Percentiles rank a stretch among this genome's conserved stretches.
Conservation (phyloP, 2,113 vertebrate species). For the Stictonetta naevosa region DNA sequence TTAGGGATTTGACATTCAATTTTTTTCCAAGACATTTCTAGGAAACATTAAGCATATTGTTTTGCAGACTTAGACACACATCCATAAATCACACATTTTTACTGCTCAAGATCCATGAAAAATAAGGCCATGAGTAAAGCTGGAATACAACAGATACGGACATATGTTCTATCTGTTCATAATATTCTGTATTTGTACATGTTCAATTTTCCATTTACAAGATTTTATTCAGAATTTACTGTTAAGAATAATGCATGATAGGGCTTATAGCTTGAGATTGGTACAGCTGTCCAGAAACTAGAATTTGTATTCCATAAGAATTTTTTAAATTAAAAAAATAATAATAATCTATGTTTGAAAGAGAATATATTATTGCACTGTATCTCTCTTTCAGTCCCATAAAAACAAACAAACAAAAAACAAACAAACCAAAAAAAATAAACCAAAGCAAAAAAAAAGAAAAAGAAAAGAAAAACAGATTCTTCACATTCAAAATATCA, state of each 20-base stretch:
- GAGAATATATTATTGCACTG: accelerated
- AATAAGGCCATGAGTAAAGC: constrained; percentile 3
- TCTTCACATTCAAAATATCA: background rate
- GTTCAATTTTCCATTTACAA: background rate
- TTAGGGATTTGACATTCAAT: background rate
- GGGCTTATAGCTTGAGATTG: background rate
- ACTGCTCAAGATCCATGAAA: background rate
- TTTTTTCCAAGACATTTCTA: constrained; percentile 33
- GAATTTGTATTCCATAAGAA: background rate
- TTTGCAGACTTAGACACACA: constrained; percentile 24
- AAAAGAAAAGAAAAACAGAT: background rate
- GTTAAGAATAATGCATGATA: background rate
- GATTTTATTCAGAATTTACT: background rate
- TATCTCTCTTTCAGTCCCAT: background rate
- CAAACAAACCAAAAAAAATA: background rate
- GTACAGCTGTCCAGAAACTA: background rate
- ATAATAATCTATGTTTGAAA: background rate
- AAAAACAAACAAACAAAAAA: background rate
- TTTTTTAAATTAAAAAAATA: background rate
- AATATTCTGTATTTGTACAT: background rate
- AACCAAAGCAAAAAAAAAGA: background rate
- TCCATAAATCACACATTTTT: constrained; percentile 29
- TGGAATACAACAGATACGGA: background rate
- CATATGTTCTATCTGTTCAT: background rate
- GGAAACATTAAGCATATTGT: background rate